phyloP scores from a whole-genome alignment of 64 coral and sea anemone genomes.

The Porites lutea region DNA sequence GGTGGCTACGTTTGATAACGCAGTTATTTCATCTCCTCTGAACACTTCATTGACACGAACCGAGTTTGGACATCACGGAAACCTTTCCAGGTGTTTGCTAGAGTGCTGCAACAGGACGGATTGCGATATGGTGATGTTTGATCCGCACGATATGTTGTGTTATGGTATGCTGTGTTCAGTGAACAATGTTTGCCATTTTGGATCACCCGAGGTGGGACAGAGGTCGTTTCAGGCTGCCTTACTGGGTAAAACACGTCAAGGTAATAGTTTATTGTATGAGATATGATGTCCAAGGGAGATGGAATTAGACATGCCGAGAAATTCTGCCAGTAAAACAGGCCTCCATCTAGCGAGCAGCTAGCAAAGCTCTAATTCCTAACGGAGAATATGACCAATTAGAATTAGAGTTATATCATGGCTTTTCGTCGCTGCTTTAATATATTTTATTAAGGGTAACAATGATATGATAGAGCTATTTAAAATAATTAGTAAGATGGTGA shows the following conservation, averaged over 20 bases:
- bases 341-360: too few relatives aligned
- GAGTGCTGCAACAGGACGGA: conserved; percentile 44
- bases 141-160: conserved; percentile 22
- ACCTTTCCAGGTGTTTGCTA: conserved; percentile 39
- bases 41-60: neutral
- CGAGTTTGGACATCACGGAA: neutral
- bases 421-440: too few relatives aligned
- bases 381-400: too few relatives aligned
- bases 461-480: too few relatives aligned
- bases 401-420: too few relatives aligned
- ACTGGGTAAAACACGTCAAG: neutral
- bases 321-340: too few relatives aligned
- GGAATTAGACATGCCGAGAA: too few relatives aligned
- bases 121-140: conserved; percentile 59
- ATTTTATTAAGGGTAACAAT: too few relatives aligned
- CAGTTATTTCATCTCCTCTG: neutral
- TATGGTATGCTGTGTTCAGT: conserved; percentile 44
- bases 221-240: conserved; percentile 50
- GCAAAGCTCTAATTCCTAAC: too few relatives aligned
- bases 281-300: too few relatives aligned
- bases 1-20: neutral
- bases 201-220: conserved; percentile 41
- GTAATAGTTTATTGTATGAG: neutral
- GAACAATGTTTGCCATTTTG: conserved; percentile 49
- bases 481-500: too few relatives aligned